Base-by-base conservation (phyloP, 1,140 invertebrate genomes). In the Neocloeon triangulifer region DNA sequence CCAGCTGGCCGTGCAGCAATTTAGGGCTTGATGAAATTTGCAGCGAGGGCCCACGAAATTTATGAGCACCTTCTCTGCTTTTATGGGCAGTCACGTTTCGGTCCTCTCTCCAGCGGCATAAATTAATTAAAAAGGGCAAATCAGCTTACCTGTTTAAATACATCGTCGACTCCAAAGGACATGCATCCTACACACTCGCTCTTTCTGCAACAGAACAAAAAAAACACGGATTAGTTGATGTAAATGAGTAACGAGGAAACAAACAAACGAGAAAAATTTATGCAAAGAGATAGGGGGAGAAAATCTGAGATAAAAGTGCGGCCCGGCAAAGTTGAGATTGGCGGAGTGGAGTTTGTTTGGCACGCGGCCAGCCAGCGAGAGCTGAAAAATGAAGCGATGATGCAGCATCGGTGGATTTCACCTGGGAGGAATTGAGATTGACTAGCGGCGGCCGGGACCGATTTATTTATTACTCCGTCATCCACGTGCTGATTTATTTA, bases 101-200 rank as follows among this genome's bases (percentile, higher is more conserved):
- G n/a, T n/a, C n/a, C n/a, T 17, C 14, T 5, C 18, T 32, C 7
- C 7, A 12, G 13, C 14, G 18, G 5, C 18, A 10, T 5, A 10
- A 3, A 32, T 10, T 5, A 6, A 7, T 29, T 29, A 13, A 25
- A 27, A 13, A 26, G 4, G n/a, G n/a, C n/a, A n/a, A n/a, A 4
- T 5, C 5, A 33, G 44, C 50, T 61, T 49, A 66, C 63, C 56
- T 64, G 59, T 39, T 62, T 62, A 52, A 63, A 52, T 25, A 65
- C 62, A 61, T 74, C 62, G 50, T 62, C 60, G 37, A 76, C 54
- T 36, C 69, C 66, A 58, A 78, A 74, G 41, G 69, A 74, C 61
- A 72, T 67, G 48, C 73, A 78, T 57, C 75, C 75, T 49, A 78
- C 51, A 50, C 77, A 75, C 52, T 78, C 73, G 56, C 73, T 76